Base-by-base conservation (phyloP, 2,888 invertebrate species). In the Athalia rosae region DNA sequence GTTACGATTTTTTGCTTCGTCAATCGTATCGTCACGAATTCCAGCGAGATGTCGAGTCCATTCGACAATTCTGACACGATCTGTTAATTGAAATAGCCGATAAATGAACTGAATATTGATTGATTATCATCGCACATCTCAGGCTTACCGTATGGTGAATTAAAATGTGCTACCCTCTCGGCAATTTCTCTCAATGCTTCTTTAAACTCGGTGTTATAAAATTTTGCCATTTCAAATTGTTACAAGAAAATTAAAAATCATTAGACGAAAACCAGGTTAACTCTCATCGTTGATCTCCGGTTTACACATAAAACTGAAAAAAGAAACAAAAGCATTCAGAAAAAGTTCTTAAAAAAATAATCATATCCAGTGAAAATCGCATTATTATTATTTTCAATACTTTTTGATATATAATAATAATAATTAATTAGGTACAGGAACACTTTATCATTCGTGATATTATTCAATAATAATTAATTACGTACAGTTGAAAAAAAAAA, bases 31-130 rank as follows among this genome's bases (percentile, higher is more conserved):
- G 64, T 91, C 91, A 4, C 91, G 88, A 63, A 92, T 82, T 53
- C 88, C 87, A 3, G 89, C 85, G 5, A 92, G 83, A 84, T 91
- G 91, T 78, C 91, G 86, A 3, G 90, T 85, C 92, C 92, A 92
- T 86, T 92, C 92, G 41, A 90, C 89, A 79, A 91, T 91, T 79
- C 91, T 87, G 6, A 92, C 92, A 62, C 92, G 89, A 85, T 92
- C 92, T 83, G 59, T 47, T 9, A 13, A n/a, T 13, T 15, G 4
- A 13, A 13, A 47, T 7, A 63, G 43, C 47, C 41, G 63, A 41
- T 9, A 11, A 63, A 43, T 11, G 41, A 11, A 50, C 7, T 11
- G 50, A 50, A 50, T 50, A 9, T 50, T 50, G 1, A 50, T 50
- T 0, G 9, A 43, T 53, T 67, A 28, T 28, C 28, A 28, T 28